Evolutionary conservation across 2,113 vertebrate species (phyloP), one percentile per base, ranked within the genome.

Genomic region (Poeciliopsis occidentalis): DNA sequence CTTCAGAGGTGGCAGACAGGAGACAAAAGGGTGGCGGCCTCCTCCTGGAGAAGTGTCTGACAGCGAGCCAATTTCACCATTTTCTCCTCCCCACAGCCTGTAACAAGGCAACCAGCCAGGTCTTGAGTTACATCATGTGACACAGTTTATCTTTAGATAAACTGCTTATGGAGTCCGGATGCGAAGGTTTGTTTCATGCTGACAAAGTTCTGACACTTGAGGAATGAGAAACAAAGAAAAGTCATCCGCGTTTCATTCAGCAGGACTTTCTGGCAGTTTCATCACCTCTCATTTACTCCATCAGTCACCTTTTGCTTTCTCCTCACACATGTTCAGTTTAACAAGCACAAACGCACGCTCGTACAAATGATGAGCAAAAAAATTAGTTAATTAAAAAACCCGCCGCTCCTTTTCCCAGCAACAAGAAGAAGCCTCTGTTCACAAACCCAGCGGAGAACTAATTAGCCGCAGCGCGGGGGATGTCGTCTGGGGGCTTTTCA

Each of bases 281-380:
- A 88, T 86, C 84, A 89, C 75, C 60, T 72, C 64, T 80, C 63
- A 71, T 90, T 83, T 80, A 87, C 69, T 64, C 72, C 41, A 27
- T 64, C 27, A 0, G 30, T 60, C 57, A 34, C 71, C 60, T 61
- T 41, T 69, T 61, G 24, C 64, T 64, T 68, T 68, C 66, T 65
- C 66, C 64, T n/a, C 31, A 30, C 39, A 66, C 60, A 64, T 62
- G 32, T 24, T 11, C 34, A 30, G 37, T 77, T 61, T 73, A 71
- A 77, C 57, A 39, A 72, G 60, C 70, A 68, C 78, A 77, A 68
- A 41, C 70, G 24, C 81, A 75, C 72, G 26, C 71, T 62, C 54
- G 83, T 75, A 76, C 79, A 32, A 41, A 54, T 79, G 76, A 80
- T 85, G 77, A 81, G 57, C 75, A 82, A 69, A n/a, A n/a, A 57